These are phyloP conservation scores for Odontophorus gujanensis DNA, from an alignment of 2,113 vertebrate genomes.

Conservation along the genomic window DNA sequence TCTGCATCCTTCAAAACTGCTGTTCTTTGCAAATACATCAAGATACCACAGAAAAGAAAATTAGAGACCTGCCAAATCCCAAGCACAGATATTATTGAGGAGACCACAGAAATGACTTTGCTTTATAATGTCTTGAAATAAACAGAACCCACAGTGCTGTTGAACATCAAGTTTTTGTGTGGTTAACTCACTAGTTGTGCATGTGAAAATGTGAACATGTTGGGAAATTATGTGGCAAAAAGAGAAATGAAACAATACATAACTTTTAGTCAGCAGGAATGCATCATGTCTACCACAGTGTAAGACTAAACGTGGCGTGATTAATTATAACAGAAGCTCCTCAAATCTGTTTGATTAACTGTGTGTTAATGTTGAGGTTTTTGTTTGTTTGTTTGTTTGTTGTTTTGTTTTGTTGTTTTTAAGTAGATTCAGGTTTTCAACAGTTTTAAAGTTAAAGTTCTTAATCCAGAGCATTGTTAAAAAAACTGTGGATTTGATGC, in stretches of 20 bases:
- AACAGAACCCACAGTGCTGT: fast-evolving
- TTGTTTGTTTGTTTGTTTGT: too few relatives aligned
- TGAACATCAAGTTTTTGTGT: not conserved
- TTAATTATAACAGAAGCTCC: not conserved
- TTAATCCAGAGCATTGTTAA: not conserved
- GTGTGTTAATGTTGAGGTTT: not conserved
- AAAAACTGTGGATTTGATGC: not conserved
- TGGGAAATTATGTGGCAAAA: not conserved
- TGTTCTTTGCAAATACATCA: not conserved
- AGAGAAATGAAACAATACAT: not conserved
- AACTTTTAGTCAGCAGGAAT: not conserved
- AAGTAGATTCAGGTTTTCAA: not conserved
- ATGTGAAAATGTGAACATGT: not conserved
- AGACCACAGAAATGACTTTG: not conserved
- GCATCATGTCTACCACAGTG: not conserved
- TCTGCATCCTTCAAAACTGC: not conserved
- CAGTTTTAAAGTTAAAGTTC: not conserved
- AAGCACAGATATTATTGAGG: not conserved
- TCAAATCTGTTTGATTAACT: not conserved
- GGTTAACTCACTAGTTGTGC: not conserved
- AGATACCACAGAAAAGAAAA: not conserved
- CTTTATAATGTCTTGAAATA: not conserved
- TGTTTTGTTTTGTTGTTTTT: not conserved
- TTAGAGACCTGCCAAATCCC: not conserved
- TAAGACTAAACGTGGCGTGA: not conserved